Percentiles rank a stretch among this genome's conserved stretches.
Evolutionary conservation across 2,113 vertebrate species (phyloP).

Genomic region (Planiliza haematocheilus): DNA sequence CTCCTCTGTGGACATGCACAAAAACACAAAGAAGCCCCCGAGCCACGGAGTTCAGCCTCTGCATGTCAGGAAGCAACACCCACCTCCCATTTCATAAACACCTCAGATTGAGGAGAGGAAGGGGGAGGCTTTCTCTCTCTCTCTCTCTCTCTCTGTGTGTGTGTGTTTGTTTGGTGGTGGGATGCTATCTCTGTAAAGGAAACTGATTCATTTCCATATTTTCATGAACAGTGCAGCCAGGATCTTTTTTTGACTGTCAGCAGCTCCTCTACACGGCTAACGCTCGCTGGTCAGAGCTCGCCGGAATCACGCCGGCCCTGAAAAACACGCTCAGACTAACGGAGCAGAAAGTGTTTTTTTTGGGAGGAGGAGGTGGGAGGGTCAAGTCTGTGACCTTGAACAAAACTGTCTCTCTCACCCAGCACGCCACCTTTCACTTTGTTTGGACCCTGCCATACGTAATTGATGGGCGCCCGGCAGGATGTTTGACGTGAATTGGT

Average conservation of each 20-base stretch:
- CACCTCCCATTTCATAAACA: conserved; percentile 57
- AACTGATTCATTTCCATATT: conserved; percentile 38
- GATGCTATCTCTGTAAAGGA: conserved; percentile 18
- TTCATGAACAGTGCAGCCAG: not conserved
- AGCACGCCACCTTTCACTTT: conserved; percentile 23
- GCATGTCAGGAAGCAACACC: conserved; percentile 60
- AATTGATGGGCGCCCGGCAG: conserved; percentile 59
- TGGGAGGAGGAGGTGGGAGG: no score
- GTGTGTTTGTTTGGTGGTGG: not conserved
- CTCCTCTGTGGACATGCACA: not conserved
- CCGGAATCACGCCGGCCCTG: not conserved
- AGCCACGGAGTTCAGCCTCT: not conserved
- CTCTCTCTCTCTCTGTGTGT: not conserved
- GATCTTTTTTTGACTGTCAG: not conserved
- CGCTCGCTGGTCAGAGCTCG: not conserved
- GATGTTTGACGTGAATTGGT: conserved; percentile 46
- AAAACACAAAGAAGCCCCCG: fast-evolving
- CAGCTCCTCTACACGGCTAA: not conserved
- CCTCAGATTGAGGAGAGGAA: conserved; percentile 53
- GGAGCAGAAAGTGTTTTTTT: not conserved
- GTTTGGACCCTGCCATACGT: conserved; percentile 38
- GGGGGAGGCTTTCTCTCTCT: conserved; percentile 9
- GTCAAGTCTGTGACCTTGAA: conserved; percentile 29
- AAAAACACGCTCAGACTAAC: not conserved
- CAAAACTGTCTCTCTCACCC: not conserved